Base-by-base conservation (phyloP, 1,140 invertebrate species). In the Drosophila cardini region DNA sequence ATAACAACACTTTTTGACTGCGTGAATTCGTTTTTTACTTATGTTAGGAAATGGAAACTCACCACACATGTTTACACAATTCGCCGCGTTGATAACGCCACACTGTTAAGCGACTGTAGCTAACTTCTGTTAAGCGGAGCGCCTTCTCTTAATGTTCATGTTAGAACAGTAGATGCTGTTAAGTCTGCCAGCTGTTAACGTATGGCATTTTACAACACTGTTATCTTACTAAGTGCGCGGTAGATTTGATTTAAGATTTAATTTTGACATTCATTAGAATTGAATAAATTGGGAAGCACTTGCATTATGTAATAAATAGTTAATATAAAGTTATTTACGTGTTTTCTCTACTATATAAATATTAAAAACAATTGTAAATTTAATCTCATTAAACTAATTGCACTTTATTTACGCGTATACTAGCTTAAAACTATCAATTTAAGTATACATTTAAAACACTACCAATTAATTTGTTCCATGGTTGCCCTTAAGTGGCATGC, bases 381-480 rank as follows among this genome's bases (percentile, higher is more conserved):
- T 67, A 30, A 64, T 67, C 46, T 46, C 32, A 55, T 61, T 74
- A 58, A 70, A 52, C 53, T 76, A 82, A 79, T 76, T 86, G 76
- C 42, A 71, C 71, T 87, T 87, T 86, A 86, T 78, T 86, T 61
- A 48, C n/a, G 45, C 11, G 62, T 55, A 34, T 36, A 30, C 52
- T 77, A 73, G 32, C 42, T 30, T 43, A 46, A 1, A 30, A 18
- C 16, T 16, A 36, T 18, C 18, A 4, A 4, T 26, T 26, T 26
- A 7, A 50, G 56, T 76, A 80, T 9, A 32, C 48, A 30, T 16
- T 60, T 70, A 84, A 13, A 18, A 45, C 11, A 63, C 43, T 76
- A 84, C 8, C 21, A 72, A 60, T 43, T 86, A 81, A 55, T 86
- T 86, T 86, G 83, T 78, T 86, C 67, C 70, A 76, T 68, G 56